Conservation (phyloP, 2,797 vertebrate genomes). For the Phoebastria nigripes region DNA sequence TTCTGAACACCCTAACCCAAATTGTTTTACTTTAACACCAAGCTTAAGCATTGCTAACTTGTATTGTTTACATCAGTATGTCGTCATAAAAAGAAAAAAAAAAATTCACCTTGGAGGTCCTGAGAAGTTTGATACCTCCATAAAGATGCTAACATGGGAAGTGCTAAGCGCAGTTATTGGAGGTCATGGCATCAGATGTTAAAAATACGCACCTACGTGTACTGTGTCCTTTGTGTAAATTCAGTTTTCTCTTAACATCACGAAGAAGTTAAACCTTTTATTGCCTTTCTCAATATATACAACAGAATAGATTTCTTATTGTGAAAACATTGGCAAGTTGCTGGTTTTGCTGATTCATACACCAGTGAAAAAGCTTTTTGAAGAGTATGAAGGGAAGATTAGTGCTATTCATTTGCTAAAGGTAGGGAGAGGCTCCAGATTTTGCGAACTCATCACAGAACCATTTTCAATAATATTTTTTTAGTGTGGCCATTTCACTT, state of each 20-base stretch:
- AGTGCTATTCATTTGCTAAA: background rate
- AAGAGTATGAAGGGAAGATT: background rate
- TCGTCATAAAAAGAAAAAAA: background rate
- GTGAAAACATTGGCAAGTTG: background rate
- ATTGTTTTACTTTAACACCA: background rate
- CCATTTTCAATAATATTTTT: background rate
- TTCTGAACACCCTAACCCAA: background rate
- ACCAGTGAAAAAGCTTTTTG: background rate
- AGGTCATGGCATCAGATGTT: background rate
- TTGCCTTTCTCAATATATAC: background rate
- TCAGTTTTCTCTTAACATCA: background rate
- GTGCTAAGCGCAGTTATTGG: background rate
- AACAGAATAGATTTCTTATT: background rate
- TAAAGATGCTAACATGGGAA: background rate
- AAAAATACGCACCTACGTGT: accelerated
- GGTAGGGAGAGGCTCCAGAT: background rate
- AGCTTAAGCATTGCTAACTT: background rate
- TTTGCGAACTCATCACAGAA: background rate
- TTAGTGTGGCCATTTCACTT: background rate
- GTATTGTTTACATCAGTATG: background rate
- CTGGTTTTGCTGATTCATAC: background rate
- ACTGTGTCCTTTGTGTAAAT: background rate
- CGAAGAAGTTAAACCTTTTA: background rate
- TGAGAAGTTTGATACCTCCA: background rate
- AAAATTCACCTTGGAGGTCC: background rate